Conservation (phyloP, 2,888 invertebrate genomes). For the Lycocerus yunnanus region DNA sequence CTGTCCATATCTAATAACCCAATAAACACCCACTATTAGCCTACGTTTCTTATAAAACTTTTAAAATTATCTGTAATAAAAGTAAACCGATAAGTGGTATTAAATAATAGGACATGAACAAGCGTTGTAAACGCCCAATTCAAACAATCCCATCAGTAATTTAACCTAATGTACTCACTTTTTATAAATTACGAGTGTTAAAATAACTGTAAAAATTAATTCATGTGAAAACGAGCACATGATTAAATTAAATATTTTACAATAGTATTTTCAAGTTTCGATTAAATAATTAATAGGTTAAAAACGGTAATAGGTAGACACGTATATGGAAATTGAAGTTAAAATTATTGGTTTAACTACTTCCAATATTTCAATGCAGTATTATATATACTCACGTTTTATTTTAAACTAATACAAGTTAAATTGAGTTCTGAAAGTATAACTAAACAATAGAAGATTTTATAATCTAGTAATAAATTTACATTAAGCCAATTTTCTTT, state of each 20-base stretch:
- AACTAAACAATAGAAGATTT: background rate
- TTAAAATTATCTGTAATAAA: background rate
- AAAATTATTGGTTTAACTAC: slow-evolving; percentile 9
- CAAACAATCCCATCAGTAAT: background rate
- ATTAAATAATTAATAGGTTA: slow-evolving; percentile 20
- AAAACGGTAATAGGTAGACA: slow-evolving; percentile 11
- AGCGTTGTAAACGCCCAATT: background rate
- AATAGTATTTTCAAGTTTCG: background rate
- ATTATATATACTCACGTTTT: background rate
- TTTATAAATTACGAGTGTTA: background rate
- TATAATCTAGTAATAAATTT: background rate
- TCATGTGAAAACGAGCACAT: slow-evolving; percentile 27
- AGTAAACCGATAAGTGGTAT: background rate
- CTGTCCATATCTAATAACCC: background rate
- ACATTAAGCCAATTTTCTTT: background rate
- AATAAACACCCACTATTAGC: no score
- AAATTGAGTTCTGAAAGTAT: background rate
- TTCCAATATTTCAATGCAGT: background rate
- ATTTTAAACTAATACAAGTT: background rate
- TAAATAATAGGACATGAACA: background rate
- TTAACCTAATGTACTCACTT: background rate
- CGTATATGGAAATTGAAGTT: slow-evolving; percentile 22
- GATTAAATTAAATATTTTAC: slow-evolving; percentile 9
- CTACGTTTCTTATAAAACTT: background rate
- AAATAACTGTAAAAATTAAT: slow-evolving; percentile 13